Base-by-base conservation (phyloP, 2,888 invertebrate species). In the Eutolmus rufibarbis region DNA sequence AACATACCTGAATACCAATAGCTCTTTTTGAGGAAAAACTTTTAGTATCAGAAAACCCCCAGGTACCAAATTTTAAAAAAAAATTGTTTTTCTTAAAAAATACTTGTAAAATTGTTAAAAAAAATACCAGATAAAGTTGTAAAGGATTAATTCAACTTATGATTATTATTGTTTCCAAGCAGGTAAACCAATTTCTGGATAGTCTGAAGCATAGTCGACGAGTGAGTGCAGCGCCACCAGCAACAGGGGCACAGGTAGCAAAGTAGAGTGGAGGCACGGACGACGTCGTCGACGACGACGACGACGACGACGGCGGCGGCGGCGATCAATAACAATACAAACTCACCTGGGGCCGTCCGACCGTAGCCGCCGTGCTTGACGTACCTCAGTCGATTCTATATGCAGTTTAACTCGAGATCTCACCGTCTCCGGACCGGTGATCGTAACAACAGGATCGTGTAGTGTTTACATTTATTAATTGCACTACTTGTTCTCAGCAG, bases 341-440 rank as follows among this genome's bases (percentile, higher is more conserved):
- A 82, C 86, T 86, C 88, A 88, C 88, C 87, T 87, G 87, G 87
- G 89, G 86, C 88, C 87, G 88, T 87, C 87, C 87, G 86, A 89
- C 77, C 89, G 89, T 89, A 86, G 88, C 88, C 88, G 88, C 88
- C 86, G 77, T 88, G 88, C 88, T 90, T 90, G 89, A 88, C 77
- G 88, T 87, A 89, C 89, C 74, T 88, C 87, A 43, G 88, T 87
- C 77, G 81, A 87, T 87, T 88, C 88, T 87, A 86, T 90, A 87
- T 89, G 89, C 91, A 92, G 92, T 91, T 91, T 91, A 89, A 90
- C 89, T 91, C 90, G 91, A 91, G 91, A 91, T 91, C 91, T 92
- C 91, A 91, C 90, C 90, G 90, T 90, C 90, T 91, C 89, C 91
- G 91, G 91, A 89, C 89, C 89, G 89, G 89, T 90, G 89, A 89